Percentiles rank a stretch among this genome's conserved stretches.
phyloP scores from a whole-genome alignment of 2,113 vertebrate species.

The Pollimyrus isidori region DNA sequence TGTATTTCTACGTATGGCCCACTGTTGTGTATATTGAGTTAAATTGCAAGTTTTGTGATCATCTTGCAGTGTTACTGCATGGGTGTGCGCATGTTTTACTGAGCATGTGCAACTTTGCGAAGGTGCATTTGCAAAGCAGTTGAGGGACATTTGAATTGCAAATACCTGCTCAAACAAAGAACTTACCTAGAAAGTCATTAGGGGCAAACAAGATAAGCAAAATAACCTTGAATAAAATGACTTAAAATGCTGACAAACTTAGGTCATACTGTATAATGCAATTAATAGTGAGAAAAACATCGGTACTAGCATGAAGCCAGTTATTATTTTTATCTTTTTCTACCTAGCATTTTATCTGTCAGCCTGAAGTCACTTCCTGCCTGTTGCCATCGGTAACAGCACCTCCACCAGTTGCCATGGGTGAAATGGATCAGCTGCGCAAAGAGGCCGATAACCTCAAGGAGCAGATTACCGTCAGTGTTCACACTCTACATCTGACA shows the following conservation, averaged over 20 bases:
- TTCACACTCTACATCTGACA: neutral
- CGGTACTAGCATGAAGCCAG: neutral
- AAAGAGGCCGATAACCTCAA: constrained; percentile 90
- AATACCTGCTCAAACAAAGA: constrained; percentile 44
- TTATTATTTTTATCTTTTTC: neutral
- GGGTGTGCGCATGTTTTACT: neutral
- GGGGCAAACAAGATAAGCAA: neutral
- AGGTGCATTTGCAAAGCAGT: constrained; percentile 63
- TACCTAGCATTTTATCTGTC: constrained; percentile 35
- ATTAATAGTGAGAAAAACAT: neutral
- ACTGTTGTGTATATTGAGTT: neutral
- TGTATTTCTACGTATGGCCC: neutral
- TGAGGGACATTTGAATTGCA: constrained; percentile 64
- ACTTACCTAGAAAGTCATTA: neutral
- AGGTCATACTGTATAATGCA: neutral
- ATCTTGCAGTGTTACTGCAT: neutral
- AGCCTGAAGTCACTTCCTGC: constrained; percentile 38
- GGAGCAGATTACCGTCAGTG: constrained; percentile 86
- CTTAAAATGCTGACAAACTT: neutral
- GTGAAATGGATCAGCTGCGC: constrained; percentile 88
- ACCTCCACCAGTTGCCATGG: constrained; percentile 65
- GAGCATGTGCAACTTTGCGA: constrained; percentile 26
- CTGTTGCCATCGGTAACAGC: constrained; percentile 38
- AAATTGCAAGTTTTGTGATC: neutral
- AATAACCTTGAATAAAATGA: neutral